Percentiles rank a stretch among this genome's conserved stretches.
Conservation (phyloP, 2,888 invertebrate species). For the Teleogryllus oceanicus region DNA sequence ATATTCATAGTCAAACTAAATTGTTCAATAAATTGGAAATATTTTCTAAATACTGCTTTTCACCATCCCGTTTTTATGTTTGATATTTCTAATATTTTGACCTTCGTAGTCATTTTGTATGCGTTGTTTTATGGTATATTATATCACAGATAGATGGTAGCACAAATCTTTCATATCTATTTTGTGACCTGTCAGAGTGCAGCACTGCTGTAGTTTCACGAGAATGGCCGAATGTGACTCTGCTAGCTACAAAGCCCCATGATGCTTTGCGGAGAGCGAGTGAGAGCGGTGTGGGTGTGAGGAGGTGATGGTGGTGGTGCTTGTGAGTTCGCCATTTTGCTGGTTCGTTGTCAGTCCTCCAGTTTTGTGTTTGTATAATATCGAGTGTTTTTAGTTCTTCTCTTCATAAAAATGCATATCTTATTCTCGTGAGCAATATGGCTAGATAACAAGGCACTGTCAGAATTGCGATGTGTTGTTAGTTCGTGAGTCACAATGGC, state of each 20-base stretch:
- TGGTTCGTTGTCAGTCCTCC: slow-evolving; percentile 35
- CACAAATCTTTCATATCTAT: background rate
- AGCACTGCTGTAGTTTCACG: background rate
- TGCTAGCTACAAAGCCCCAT: background rate
- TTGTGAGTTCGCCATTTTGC: slow-evolving; percentile 37
- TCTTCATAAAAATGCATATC: slow-evolving; percentile 28
- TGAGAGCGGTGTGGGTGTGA: background rate
- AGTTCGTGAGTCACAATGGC: slow-evolving; percentile 35
- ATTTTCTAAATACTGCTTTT: too few relatives aligned
- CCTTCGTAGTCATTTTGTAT: too few relatives aligned
- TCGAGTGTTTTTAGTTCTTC: slow-evolving; percentile 24
- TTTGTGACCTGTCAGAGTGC: background rate
- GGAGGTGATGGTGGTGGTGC: background rate
- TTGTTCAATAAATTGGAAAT: too few relatives aligned
- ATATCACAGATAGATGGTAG: too few relatives aligned
- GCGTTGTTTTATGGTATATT: too few relatives aligned
- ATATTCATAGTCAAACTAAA: too few relatives aligned
- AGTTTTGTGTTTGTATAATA: slow-evolving; percentile 24
- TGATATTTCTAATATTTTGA: too few relatives aligned
- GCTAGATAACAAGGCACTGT: slow-evolving; percentile 36
- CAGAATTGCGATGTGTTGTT: slow-evolving; percentile 31
- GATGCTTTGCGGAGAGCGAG: slow-evolving; percentile 1
- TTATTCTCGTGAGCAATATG: slow-evolving; percentile 34
- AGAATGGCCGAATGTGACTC: background rate
- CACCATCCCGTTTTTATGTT: too few relatives aligned